These are phyloP conservation scores for Oxytorus armatus DNA, from an alignment of 2,888 invertebrate genomes.

Conservation along the genomic window DNA sequence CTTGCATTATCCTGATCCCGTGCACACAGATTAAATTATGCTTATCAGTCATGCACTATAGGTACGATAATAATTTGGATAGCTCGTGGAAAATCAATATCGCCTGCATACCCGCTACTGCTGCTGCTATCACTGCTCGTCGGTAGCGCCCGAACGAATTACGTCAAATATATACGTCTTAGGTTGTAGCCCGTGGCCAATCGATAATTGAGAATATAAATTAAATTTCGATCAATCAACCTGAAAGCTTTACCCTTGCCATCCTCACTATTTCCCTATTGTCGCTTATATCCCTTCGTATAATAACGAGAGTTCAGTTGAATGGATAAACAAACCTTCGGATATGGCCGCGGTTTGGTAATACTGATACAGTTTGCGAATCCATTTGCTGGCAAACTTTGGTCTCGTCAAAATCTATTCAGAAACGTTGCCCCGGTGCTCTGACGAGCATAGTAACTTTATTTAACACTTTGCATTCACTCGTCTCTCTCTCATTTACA, in stretches of 20 bases:
- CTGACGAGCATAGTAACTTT: slow-evolving; percentile 58
- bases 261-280: slow-evolving; percentile 16
- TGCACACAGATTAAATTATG: slow-evolving; percentile 56
- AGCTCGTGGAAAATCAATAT: slow-evolving; percentile 56
- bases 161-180: slow-evolving; percentile 54
- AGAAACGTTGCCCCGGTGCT: slow-evolving; percentile 23
- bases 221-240: slow-evolving; percentile 65
- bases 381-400: slow-evolving; percentile 66
- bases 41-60: slow-evolving; percentile 43
- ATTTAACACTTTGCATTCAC: slow-evolving; percentile 62
- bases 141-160: slow-evolving; percentile 35
- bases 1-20: slow-evolving; percentile 21
- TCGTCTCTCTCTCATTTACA: slow-evolving; percentile 59
- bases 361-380: slow-evolving; percentile 53
- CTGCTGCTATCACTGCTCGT: slow-evolving; percentile 18
- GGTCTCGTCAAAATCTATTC: slow-evolving; percentile 29
- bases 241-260: slow-evolving; percentile 47
- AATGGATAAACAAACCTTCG: slow-evolving; percentile 59
- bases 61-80: slow-evolving; percentile 47
- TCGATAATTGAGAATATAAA: slow-evolving; percentile 70
- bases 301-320: slow-evolving; percentile 37
- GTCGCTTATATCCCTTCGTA: slow-evolving; percentile 21
- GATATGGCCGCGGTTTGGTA: slow-evolving; percentile 28
- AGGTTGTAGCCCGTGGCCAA: slow-evolving; percentile 36
- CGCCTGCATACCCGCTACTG: slow-evolving; percentile 4